Percentiles rank a stretch among this genome's conserved stretches.
phyloP scores from a whole-genome alignment of 2,113 vertebrate species.

The Sterna hirundo region DNA sequence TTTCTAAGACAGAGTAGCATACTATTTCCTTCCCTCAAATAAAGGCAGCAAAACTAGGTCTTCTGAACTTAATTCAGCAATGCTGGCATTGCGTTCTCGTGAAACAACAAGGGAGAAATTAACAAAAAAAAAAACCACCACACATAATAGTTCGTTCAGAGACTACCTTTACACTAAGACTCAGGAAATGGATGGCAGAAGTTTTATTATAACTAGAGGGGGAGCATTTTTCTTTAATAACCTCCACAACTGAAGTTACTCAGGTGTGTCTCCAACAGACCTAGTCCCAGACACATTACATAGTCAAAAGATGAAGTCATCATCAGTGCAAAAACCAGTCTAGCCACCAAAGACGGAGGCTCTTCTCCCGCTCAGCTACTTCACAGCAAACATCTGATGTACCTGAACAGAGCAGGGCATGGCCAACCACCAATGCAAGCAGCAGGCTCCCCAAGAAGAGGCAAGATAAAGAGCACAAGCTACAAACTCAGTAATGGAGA shows the following conservation, averaged over 20 bases:
- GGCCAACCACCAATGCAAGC: neutral
- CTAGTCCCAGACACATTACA: constrained; percentile 16
- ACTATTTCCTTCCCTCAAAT: constrained; percentile 30
- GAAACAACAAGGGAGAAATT: neutral
- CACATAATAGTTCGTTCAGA: neutral
- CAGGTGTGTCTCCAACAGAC: constrained; percentile 51
- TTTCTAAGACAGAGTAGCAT: constrained; percentile 27
- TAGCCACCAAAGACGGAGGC: neutral
- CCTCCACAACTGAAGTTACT: constrained; percentile 40
- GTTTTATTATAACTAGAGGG: constrained; percentile 55
- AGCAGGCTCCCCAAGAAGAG: neutral
- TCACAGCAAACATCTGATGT: neutral
- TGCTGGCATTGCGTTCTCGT: neutral
- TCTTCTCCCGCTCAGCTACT: constrained; percentile 11
- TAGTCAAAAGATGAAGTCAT: constrained; percentile 48
- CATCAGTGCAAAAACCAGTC: neutral
- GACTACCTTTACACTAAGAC: neutral
- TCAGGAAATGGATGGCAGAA: constrained; percentile 10
- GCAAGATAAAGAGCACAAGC: neutral
- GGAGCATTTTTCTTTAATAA: constrained; percentile 39
- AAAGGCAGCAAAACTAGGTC: constrained; percentile 27
- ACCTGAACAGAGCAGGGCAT: neutral
- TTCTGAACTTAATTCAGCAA: constrained; percentile 15
- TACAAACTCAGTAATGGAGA: neutral
- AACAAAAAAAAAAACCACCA: neutral